These are phyloP conservation scores for Dolichomitus sp. DNA, from an alignment of 2,888 invertebrate species.

Conservation along the genomic window DNA sequence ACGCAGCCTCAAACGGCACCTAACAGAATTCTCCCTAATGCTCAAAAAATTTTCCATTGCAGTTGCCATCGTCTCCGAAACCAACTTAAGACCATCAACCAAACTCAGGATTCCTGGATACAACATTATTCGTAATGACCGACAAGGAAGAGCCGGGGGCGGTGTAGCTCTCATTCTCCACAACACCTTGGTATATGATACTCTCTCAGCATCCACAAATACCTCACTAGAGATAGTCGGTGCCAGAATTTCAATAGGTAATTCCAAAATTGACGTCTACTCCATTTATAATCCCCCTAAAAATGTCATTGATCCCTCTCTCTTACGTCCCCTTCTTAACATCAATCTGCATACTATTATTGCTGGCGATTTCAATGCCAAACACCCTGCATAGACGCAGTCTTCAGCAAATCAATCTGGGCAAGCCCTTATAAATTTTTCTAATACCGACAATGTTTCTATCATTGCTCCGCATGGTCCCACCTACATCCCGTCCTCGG, in stretches of 20 bases:
- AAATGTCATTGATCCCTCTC: not conserved
- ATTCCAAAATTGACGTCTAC: not conserved
- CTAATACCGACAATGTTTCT: no score
- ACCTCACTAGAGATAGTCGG: no score
- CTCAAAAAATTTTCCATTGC: no score
- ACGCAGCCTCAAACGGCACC: not conserved
- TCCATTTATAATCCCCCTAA: not conserved
- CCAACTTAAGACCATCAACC: no score
- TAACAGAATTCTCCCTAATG: not conserved
- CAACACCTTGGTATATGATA: no score
- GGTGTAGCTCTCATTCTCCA: no score
- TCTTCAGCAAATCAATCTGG: not conserved
- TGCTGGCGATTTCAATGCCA: not conserved
- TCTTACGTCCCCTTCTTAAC: not conserved
- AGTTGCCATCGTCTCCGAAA: no score
- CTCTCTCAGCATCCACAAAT: no score
- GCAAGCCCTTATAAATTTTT: not conserved
- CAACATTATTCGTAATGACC: not conserved
- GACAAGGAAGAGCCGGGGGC: not conserved
- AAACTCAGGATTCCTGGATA: not conserved
- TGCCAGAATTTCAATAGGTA: not conserved
- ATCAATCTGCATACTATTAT: no score
- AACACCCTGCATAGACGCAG: not conserved
- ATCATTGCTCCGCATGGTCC: not conserved
- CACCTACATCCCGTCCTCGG: not conserved